Percentiles rank a stretch among this genome's conserved stretches.
Evolutionary conservation across 2,797 vertebrate species (phyloP).

Genomic region (Astyanax mexicanus): DNA sequence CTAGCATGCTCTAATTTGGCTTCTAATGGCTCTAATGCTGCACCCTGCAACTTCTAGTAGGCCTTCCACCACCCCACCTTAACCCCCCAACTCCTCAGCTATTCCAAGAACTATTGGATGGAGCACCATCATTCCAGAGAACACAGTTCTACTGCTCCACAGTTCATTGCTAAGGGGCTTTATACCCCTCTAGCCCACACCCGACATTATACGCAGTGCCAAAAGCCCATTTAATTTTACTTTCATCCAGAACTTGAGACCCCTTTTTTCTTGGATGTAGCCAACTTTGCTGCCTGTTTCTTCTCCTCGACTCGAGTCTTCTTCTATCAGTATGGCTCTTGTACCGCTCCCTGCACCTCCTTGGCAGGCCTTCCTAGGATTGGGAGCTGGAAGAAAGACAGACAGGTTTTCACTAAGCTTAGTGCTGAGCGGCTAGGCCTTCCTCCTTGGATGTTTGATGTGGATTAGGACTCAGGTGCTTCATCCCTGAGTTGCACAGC

Average conservation of each 20-base stretch:
- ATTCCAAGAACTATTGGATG: too few relatives aligned
- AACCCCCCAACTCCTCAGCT: too few relatives aligned
- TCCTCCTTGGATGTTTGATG: constrained; percentile 56
- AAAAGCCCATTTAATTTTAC: constrained; percentile 12
- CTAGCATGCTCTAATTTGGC: too few relatives aligned
- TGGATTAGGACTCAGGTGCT: constrained; percentile 54
- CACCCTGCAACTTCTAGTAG: too few relatives aligned
- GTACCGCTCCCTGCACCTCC: background rate
- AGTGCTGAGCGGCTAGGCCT: constrained; percentile 38
- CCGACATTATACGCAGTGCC: too few relatives aligned
- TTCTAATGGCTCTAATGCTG: too few relatives aligned
- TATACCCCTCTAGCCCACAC: too few relatives aligned
- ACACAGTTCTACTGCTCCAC: too few relatives aligned
- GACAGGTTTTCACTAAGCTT: constrained; percentile 54
- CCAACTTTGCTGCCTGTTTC: constrained; percentile 1
- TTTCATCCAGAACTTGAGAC: background rate
- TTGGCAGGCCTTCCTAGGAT: constrained; percentile 17
- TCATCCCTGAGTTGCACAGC: constrained; percentile 47
- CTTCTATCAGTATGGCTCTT: background rate
- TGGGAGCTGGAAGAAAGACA: constrained; percentile 19
- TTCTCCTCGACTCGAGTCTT: background rate
- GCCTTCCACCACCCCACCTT: too few relatives aligned
- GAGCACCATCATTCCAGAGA: too few relatives aligned
- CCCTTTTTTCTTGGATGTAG: constrained; percentile 16
- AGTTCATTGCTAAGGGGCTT: too few relatives aligned